phyloP scores from a whole-genome alignment of 2,888 invertebrate species.

The Calliopum simillimum region DNA sequence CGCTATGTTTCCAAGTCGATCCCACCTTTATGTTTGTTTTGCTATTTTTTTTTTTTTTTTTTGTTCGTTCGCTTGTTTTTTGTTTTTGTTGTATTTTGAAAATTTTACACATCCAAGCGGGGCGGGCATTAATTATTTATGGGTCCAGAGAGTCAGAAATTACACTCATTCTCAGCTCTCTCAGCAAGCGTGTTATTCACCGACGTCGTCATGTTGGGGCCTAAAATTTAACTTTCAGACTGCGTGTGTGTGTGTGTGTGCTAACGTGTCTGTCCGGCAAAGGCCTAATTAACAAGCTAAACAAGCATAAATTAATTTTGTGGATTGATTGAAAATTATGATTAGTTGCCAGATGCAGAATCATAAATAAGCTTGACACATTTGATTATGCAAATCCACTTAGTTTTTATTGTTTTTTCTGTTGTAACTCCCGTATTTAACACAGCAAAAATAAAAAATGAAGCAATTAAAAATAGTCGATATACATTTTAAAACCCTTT shows the following conservation, averaged over 20 bases:
- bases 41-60: neutral
- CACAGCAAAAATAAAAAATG: too few relatives aligned
- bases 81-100: neutral
- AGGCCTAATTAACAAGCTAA: slow-evolving; percentile 46
- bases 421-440: too few relatives aligned
- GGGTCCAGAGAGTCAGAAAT: slow-evolving; percentile 10
- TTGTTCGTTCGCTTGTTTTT: slow-evolving; percentile 1
- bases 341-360: slow-evolving; percentile 8
- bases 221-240: slow-evolving; percentile 12
- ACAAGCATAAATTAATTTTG: slow-evolving; percentile 43
- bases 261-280: slow-evolving; percentile 16
- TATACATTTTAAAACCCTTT: too few relatives aligned
- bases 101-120: neutral
- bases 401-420: too few relatives aligned
- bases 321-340: slow-evolving; percentile 13
- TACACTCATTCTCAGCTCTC: slow-evolving; percentile 12
- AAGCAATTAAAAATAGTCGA: too few relatives aligned
- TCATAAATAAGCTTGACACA: slow-evolving; percentile 16
- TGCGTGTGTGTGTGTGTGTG: neutral
- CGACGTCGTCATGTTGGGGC: slow-evolving; percentile 10
- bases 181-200: slow-evolving; percentile 15
- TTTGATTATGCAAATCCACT: neutral
- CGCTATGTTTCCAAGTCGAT: too few relatives aligned
- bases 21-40: too few relatives aligned
- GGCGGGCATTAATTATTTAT: slow-evolving; percentile 27